Evolutionary conservation across 2,797 vertebrate species (phyloP).

Genomic region (Cuculus canorus): DNA sequence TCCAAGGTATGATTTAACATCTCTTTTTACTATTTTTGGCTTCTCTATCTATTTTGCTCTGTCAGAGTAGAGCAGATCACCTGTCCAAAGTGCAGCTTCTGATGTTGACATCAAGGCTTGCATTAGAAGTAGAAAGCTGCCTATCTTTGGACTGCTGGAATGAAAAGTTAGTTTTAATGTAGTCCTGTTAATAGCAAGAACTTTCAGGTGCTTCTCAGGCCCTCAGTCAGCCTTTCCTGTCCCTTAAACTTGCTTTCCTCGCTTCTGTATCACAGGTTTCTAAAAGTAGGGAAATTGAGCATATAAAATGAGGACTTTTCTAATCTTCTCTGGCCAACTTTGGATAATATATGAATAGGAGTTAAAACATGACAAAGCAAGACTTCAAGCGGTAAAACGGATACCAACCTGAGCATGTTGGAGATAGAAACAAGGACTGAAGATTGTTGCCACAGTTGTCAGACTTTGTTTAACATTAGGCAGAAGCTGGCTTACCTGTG

Average conservation of each 20-base stretch:
- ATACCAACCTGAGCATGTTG: not conserved
- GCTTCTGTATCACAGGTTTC: not conserved
- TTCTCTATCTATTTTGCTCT: not conserved
- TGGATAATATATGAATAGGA: not conserved
- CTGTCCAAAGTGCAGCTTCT: not conserved
- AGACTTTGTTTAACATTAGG: not conserved
- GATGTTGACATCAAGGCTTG: not conserved
- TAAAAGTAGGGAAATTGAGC: not conserved
- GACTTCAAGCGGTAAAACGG: not conserved
- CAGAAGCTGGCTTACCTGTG: not conserved
- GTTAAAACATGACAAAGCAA: not conserved
- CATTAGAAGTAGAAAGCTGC: not conserved
- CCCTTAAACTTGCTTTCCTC: not conserved
- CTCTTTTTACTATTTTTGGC: not conserved
- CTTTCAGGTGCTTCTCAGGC: not conserved
- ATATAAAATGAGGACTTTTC: not conserved
- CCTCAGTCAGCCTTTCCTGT: not conserved
- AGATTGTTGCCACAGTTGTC: not conserved
- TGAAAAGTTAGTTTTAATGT: not conserved
- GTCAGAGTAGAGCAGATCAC: not conserved
- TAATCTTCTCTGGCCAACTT: not conserved
- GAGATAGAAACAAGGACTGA: not conserved
- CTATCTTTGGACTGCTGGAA: not conserved
- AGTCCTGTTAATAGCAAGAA: not conserved
- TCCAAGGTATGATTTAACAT: not conserved